phyloP scores from a whole-genome alignment of 2,888 invertebrate genomes.

The Sesia apiformis region DNA sequence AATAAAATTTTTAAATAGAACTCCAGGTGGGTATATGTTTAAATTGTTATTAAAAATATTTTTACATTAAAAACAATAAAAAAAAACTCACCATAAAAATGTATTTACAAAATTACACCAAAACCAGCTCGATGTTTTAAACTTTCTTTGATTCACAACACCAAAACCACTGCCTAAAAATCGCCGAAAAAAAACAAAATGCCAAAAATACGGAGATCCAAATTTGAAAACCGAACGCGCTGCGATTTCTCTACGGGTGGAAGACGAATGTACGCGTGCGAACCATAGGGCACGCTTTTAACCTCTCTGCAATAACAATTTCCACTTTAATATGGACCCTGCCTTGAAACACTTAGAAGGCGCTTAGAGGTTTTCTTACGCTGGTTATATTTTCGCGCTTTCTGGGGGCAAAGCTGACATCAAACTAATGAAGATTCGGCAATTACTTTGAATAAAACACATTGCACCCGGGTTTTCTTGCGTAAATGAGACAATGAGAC shows the following conservation, averaged over 20 bases:
- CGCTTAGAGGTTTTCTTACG: conserved; percentile 11
- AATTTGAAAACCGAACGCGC: conserved; percentile 15
- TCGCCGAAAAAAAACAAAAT: conserved; percentile 7
- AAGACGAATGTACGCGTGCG: conserved; percentile 44
- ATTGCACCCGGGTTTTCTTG: conserved; percentile 26
- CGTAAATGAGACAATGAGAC: conserved; percentile 42
- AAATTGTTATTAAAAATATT: too few relatives aligned
- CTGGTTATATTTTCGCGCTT: conserved; percentile 12
- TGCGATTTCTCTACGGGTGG: conserved; percentile 13
- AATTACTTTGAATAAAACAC: conserved; percentile 35
- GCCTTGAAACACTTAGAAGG: conserved; percentile 3
- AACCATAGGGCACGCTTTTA: conserved; percentile 46
- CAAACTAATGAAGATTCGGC: conserved; percentile 49
- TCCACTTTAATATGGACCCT: conserved; percentile 26
- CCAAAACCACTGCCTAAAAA: conserved; percentile 16
- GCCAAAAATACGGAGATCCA: too few relatives aligned
- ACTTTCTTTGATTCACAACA: conserved; percentile 14
- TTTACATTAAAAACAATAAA: background rate
- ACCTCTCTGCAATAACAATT: conserved; percentile 30
- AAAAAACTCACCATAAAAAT: conserved; percentile 2
- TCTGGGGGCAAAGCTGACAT: conserved; percentile 26
- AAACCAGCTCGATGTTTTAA: background rate
- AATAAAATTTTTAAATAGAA: too few relatives aligned
- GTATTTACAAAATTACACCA: conserved; percentile 4
- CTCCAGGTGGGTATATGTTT: too few relatives aligned